These are phyloP conservation scores for Scaptomyza polygonia DNA, from an alignment of 2,888 invertebrate species.

Conservation along the genomic window DNA sequence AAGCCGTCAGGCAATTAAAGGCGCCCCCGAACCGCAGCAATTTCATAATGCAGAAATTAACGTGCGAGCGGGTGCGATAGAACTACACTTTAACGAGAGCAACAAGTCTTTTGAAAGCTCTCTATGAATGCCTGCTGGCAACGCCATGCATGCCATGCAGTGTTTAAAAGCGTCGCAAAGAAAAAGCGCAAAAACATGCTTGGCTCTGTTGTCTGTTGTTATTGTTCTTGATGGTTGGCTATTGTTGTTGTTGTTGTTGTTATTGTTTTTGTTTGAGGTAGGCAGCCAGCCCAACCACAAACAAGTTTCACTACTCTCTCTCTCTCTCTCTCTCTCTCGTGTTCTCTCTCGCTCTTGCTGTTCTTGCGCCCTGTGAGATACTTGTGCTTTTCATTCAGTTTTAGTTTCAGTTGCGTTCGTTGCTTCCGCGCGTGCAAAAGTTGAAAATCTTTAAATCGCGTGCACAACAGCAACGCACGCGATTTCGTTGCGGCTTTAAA, in stretches of 20 bases:
- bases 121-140: conserved; percentile 34
- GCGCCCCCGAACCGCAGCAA: conserved; percentile 24
- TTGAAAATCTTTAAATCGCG: conserved; percentile 38
- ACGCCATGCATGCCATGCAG: conserved; percentile 28
- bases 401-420: conserved; percentile 74
- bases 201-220: too few species aligned
- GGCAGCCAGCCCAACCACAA: conserved; percentile 48
- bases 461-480: conserved; percentile 43
- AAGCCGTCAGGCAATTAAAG: conserved; percentile 22
- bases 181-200: conserved; percentile 26
- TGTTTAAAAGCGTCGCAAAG: conserved; percentile 39
- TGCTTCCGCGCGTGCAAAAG: conserved; percentile 74
- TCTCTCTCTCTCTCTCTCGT: conserved; percentile 2
- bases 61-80: conserved; percentile 10
- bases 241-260: conserved; percentile 21
- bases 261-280: conserved; percentile 35
- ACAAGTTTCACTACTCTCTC: conserved; percentile 60
- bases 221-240: conserved; percentile 21
- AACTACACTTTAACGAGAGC: conserved; percentile 51
- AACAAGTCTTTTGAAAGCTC: conserved; percentile 66
- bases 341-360: conserved; percentile 3
- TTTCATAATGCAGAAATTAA: conserved; percentile 39
- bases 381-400: conserved; percentile 74
- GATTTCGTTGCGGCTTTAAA: conserved; percentile 44
- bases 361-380: conserved; percentile 28